Evolutionary conservation across 1,140 invertebrate species (phyloP), one percentile per base, ranked within the genome.

Genomic region (Drosophila navojoa): DNA sequence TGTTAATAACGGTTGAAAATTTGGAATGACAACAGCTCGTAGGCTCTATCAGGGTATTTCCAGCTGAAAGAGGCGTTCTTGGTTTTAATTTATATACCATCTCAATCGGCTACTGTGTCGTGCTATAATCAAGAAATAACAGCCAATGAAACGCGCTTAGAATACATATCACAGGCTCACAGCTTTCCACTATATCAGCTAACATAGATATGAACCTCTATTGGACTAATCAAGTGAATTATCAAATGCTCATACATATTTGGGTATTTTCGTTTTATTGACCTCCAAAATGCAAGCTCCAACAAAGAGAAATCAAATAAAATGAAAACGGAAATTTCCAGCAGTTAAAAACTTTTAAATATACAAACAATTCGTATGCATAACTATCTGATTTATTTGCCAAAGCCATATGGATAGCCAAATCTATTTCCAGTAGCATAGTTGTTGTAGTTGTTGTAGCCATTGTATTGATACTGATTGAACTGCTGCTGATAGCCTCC

Each of bases 251-350:
- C 25, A 10, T 45, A 11, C 27, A 52, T 70, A 52, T 52, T 79
- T 72, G 81, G 81, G 81, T 72, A 81, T 86, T 86, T 86, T 61
- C 70, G 61, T 87, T 86, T 86, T 86, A 86, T 86, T 86, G 81
- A 86, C 81, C 81, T 86, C 76, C 81, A 87, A 79, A 82, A 58
- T 22, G 19, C 19, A 22, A 22, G 19, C 19, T 68, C 58, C 73
- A 77, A 84, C 75, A 84, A 71, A 84, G 68, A 68, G 69, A 84
- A 87, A 89, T 71, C 79, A 79, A 77, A 89, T 58, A 77, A 77
- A 85, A 68, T 67, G 69, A 60, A 79, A 61, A 40, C 66, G 60
- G 72, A 89, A 87, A 74, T 69, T 79, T 77, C 66, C 67, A 84
- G 76, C 70, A 68, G 19, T 22, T 53, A 52, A 70, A 70, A 53